Evolutionary conservation across 2,797 vertebrate genomes (phyloP).

Genomic region (Epinephelus malabaricus): DNA sequence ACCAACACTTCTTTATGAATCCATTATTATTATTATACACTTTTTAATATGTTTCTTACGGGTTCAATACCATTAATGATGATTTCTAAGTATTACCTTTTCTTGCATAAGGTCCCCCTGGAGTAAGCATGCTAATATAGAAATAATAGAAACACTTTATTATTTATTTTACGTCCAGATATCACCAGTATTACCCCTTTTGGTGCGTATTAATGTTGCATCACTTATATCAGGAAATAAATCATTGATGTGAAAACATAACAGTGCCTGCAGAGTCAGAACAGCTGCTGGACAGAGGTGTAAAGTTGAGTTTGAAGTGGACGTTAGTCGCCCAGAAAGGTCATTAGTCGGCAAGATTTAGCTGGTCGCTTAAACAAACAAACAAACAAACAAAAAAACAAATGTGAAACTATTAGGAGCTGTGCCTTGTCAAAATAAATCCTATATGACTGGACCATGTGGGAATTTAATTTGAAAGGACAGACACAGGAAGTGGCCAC

Average conservation of each 20-base stretch:
- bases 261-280: background rate
- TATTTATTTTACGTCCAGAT: background rate
- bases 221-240: background rate
- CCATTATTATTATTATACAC: background rate
- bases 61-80: background rate
- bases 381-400: too few species aligned
- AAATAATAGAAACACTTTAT: background rate
- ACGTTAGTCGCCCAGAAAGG: too few species aligned
- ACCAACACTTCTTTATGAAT: background rate
- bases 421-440: too few species aligned
- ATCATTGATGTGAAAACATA: background rate
- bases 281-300: slow-evolving; percentile 7
- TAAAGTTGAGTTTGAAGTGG: background rate
- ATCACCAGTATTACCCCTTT: background rate
- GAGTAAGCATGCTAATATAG: background rate
- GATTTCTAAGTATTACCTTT: background rate
- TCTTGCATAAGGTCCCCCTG: background rate
- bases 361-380: too few species aligned
- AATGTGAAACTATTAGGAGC: too few species aligned
- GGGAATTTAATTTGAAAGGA: too few species aligned
- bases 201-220: slow-evolving; percentile 11
- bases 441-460: too few species aligned
- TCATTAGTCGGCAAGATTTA: too few species aligned
- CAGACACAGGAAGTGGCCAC: too few species aligned
- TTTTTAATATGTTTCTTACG: background rate